Base-by-base conservation (phyloP, 1,140 invertebrate species). In the Calliopsis andreniformis region DNA sequence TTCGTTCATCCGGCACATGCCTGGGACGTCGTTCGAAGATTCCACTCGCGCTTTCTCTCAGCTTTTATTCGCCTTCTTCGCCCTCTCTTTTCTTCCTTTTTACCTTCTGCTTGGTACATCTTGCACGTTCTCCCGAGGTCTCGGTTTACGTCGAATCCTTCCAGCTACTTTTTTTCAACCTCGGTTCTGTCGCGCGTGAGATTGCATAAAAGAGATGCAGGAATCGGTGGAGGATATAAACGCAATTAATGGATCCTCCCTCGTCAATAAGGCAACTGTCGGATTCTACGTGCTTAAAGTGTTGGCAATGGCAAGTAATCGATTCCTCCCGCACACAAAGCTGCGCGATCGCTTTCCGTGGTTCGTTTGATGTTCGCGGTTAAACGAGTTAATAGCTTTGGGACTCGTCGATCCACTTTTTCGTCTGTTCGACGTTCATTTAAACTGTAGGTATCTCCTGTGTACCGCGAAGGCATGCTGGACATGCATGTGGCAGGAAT, bases 311-410 rank as follows among this genome's bases (percentile, higher is more conserved):
- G 70, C 80, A 64, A 61, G 20, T 53, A 59, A 81, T 81, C 66
- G 80, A 81, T 82, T 64, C n/a, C 35, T 62, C 18, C 20, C 18
- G 20, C 51, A 23, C 64, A 77, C 66, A 82, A 81, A 82, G 79
- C 72, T 45, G 66, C 66, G 67, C 62, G 79, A 82, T 77, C 79
- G 53, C 72, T 69, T 45, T 71, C 81, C 79, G 39, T 55, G 79
- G 76, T 82, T 67, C 76, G 73, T 82, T 82, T 82, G 79, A 77
- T 81, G 69, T 77, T 53, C 64, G 59, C 42, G 73, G 61, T 59
- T 82, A 77, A 82, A 77, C 67, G 67, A 69, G 80, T 82, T 82
- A 81, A 68, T 64, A 61, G 79, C 72, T 82, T 82, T 82, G 75
- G 64, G 61, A 82, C 56, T 77, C 73, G 76, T 32, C 73, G 80